phyloP scores from a whole-genome alignment of 37 sponge, comb jelly and placozoan species.

The Cliona cf. orientalis region DNA sequence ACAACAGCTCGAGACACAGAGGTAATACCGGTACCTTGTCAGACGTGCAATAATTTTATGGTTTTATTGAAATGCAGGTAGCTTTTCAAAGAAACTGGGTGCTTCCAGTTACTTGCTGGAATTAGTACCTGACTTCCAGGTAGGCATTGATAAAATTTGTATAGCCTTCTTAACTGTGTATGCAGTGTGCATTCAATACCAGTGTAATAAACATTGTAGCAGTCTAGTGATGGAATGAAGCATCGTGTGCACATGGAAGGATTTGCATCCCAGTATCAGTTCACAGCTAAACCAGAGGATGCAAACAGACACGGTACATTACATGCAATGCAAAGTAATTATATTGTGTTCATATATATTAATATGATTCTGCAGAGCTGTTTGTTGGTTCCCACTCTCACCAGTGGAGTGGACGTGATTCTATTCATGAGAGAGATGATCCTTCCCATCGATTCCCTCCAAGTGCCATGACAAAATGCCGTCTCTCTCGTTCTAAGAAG shows the following conservation, averaged over 20 bases:
- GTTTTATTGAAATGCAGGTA: slow-evolving; percentile 8
- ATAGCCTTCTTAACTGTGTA: no score
- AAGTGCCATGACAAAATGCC: not conserved
- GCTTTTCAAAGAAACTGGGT: not conserved
- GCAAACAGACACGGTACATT: not conserved
- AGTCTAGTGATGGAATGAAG: not conserved
- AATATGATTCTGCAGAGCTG: not conserved
- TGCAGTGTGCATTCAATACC: no score
- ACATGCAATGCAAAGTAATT: not conserved
- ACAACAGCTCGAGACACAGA: no score
- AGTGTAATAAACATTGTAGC: not conserved
- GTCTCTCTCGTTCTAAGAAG: slow-evolving; percentile 18
- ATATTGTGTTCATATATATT: not conserved
- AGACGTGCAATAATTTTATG: no score
- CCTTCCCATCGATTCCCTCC: not conserved
- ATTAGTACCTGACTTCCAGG: slow-evolving; percentile 35
- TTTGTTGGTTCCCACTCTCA: slow-evolving; percentile 2
- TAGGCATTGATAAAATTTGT: not conserved
- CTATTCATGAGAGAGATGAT: slow-evolving; percentile 6
- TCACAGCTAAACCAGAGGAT: slow-evolving; percentile 7
- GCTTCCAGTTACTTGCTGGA: slow-evolving; percentile 48
- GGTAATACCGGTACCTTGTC: no score
- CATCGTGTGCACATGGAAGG: not conserved
- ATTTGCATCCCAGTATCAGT: slow-evolving; percentile 21
- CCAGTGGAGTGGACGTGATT: slow-evolving; percentile 25